A percentile compares a stretch with the other conserved stretches of the same genome.
Evolutionary conservation across 2,888 invertebrate species (phyloP).

Genomic region (Stenodera caucasica): DNA sequence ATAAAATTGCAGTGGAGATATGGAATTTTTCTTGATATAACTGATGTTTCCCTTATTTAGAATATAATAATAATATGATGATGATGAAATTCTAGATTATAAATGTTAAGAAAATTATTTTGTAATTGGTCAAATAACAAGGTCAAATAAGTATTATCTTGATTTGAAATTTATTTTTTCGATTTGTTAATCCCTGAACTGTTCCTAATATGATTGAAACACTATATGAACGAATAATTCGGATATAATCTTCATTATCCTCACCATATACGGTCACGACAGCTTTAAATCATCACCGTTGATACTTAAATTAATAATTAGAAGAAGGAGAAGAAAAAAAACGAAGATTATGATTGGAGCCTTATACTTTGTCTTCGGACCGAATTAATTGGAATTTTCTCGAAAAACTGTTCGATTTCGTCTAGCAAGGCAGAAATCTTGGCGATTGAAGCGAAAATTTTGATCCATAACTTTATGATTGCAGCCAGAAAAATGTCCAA

Average conservation of each 20-base stretch:
- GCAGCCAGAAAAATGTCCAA: no score
- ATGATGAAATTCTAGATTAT: not conserved
- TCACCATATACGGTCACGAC: slow-evolving; percentile 6
- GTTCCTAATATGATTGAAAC: slow-evolving; percentile 11
- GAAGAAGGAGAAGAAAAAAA: not conserved
- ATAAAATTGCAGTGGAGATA: no score
- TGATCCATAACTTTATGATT: no score
- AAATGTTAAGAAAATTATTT: not conserved
- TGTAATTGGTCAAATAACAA: slow-evolving; percentile 3
- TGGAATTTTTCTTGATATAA: no score
- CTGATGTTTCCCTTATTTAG: no score
- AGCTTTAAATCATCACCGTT: slow-evolving; percentile 7
- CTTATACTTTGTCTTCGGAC: no score
- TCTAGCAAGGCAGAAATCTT: no score
- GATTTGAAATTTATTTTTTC: not conserved
- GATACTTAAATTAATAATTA: slow-evolving; percentile 4
- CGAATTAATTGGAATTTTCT: no score
- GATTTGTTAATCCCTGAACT: slow-evolving; percentile 1
- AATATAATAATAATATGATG: no score
- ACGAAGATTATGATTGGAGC: not conserved
- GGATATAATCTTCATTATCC: slow-evolving; percentile 9
- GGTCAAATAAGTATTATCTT: not conserved
- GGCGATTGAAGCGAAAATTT: no score
- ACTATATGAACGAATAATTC: slow-evolving; percentile 5
- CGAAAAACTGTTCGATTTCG: no score